phyloP scores from a whole-genome alignment of 1,140 invertebrate species.

The Triops longicaudatus region DNA sequence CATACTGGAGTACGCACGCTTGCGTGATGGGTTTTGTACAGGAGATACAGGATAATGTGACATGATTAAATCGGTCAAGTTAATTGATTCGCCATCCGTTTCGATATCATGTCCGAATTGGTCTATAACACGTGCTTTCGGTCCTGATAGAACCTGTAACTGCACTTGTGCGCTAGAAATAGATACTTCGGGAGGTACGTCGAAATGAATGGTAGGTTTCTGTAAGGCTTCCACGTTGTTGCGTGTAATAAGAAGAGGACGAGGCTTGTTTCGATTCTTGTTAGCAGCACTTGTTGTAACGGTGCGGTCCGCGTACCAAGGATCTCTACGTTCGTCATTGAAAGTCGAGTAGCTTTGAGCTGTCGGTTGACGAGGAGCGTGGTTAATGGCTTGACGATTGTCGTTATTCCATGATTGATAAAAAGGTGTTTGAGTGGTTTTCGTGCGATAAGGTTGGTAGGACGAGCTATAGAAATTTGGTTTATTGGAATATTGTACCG shows the following conservation, averaged over 20 bases:
- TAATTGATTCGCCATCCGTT: constrained; percentile 24
- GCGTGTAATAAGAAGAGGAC: background rate
- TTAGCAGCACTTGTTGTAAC: constrained; percentile 16
- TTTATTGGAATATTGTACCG: constrained; percentile 3
- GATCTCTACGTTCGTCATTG: background rate
- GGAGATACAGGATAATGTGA: constrained; percentile 16
- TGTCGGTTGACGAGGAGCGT: background rate
- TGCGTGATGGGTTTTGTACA: background rate
- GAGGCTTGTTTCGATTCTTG: background rate
- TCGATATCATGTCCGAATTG: constrained; percentile 14
- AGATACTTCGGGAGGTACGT: constrained; percentile 15
- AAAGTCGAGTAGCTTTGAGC: constrained; percentile 16
- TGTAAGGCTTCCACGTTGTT: background rate
- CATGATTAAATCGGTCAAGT: constrained; percentile 25
- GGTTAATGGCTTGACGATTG: constrained; percentile 9
- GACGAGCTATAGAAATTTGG: constrained; percentile 12
- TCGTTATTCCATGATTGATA: constrained; percentile 3
- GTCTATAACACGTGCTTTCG: constrained; percentile 17
- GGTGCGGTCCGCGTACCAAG: background rate
- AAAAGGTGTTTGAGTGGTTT: background rate
- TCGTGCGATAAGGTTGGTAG: background rate
- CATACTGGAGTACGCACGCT: background rate
- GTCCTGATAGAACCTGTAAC: constrained; percentile 15
- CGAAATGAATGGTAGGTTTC: background rate
- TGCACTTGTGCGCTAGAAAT: constrained; percentile 23